Conservation (phyloP, 2,113 vertebrate species). For the Dicaeum eximium region DNA sequence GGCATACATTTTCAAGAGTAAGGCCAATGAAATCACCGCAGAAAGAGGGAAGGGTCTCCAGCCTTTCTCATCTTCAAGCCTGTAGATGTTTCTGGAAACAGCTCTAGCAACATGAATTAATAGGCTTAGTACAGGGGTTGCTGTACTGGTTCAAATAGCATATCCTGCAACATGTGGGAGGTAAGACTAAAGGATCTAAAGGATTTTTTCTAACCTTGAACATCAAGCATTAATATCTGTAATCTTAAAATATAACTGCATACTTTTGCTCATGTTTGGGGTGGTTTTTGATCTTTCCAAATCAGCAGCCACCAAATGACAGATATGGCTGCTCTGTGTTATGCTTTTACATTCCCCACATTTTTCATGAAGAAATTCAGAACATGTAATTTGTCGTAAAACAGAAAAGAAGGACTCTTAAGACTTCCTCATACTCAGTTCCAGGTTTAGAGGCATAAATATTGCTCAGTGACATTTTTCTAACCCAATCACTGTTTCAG, state of each 20-base stretch:
- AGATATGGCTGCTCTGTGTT: not conserved
- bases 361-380: not conserved
- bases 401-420: not conserved
- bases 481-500: not conserved
- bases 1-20: not conserved
- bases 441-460: not conserved
- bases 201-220: not conserved
- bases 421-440: not conserved
- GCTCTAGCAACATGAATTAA: not conserved
- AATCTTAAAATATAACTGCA: not conserved
- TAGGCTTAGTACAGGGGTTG: not conserved
- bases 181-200: not conserved
- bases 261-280: not conserved
- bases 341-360: not conserved
- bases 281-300: not conserved
- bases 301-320: not conserved
- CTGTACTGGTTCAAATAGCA: not conserved
- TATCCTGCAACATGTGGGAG: not conserved
- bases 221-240: not conserved
- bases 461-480: constrained; percentile 39
- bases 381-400: not conserved
- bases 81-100: not conserved
- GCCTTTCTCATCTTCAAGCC: not conserved
- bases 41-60: not conserved
- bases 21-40: not conserved